Percentiles rank a stretch among this genome's conserved stretches.
Conservation (phyloP, 2,113 vertebrate genomes). For the Patagioenas fasciata region DNA sequence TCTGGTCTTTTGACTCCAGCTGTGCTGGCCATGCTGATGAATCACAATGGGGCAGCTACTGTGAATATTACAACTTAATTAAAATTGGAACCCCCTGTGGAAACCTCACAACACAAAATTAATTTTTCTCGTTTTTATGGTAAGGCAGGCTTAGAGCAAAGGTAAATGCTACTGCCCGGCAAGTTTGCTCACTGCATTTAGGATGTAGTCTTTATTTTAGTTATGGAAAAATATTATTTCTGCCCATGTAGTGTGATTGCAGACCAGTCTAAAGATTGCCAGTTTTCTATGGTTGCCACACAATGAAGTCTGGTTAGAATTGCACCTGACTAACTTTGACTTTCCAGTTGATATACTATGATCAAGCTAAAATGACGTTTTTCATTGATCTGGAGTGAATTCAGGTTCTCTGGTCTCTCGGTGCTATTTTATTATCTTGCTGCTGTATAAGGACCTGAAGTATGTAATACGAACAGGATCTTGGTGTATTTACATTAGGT, state of each 20-base stretch:
- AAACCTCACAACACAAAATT: not conserved
- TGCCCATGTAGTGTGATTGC: not conserved
- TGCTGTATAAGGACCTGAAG: not conserved
- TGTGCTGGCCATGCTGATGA: not conserved
- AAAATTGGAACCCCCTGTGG: not conserved
- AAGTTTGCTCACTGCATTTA: not conserved
- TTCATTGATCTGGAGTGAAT: not conserved
- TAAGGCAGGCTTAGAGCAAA: not conserved
- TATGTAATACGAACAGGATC: not conserved
- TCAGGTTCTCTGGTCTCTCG: not conserved
- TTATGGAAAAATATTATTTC: not conserved
- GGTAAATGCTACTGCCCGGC: not conserved
- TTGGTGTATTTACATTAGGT: not conserved
- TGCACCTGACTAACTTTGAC: not conserved
- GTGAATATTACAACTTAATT: not conserved
- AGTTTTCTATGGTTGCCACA: not conserved
- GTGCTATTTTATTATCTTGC: rapidly evolving
- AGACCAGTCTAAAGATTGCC: not conserved
- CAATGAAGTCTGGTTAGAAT: not conserved
- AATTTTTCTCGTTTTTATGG: not conserved
- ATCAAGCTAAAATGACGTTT: not conserved
- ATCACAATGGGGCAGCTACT: not conserved
- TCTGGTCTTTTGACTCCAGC: not conserved
- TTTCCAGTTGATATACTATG: not conserved
- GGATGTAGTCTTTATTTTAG: not conserved